Percentiles rank a stretch among this genome's conserved stretches.
Evolutionary conservation across 2,797 vertebrate genomes (phyloP).

Genomic region (Sphenodon punctatus): DNA sequence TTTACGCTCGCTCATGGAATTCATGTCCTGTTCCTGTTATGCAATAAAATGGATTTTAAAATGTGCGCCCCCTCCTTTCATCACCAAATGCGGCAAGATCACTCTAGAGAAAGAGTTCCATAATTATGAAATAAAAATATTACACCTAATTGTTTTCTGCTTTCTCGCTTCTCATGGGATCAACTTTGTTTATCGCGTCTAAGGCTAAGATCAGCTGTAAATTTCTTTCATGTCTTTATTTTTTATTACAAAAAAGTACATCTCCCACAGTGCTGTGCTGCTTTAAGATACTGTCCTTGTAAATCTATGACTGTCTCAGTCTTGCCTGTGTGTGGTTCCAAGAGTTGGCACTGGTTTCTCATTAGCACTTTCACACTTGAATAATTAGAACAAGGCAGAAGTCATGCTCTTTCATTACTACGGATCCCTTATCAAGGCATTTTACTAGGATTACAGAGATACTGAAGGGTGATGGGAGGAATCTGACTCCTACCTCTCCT

Average conservation of each 20-base stretch:
- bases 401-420: neutral
- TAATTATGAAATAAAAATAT: neutral
- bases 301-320: neutral
- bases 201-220: neutral
- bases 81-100: neutral
- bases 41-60: neutral
- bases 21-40: neutral
- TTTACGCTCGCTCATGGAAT: neutral
- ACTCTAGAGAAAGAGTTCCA: neutral
- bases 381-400: conserved; percentile 39
- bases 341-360: conserved; percentile 9
- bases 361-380: conserved; percentile 27
- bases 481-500: neutral
- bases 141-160: neutral
- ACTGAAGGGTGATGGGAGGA: neutral
- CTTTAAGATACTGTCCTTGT: neutral
- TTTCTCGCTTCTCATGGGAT: neutral
- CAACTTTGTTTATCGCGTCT: neutral
- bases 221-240: neutral
- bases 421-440: neutral
- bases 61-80: neutral
- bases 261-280: neutral
- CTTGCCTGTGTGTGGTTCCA: neutral
- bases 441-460: neutral
- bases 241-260: neutral